These are phyloP conservation scores for Chirona hameri DNA, from an alignment of 2,888 invertebrate genomes.

Conservation along the genomic window DNA sequence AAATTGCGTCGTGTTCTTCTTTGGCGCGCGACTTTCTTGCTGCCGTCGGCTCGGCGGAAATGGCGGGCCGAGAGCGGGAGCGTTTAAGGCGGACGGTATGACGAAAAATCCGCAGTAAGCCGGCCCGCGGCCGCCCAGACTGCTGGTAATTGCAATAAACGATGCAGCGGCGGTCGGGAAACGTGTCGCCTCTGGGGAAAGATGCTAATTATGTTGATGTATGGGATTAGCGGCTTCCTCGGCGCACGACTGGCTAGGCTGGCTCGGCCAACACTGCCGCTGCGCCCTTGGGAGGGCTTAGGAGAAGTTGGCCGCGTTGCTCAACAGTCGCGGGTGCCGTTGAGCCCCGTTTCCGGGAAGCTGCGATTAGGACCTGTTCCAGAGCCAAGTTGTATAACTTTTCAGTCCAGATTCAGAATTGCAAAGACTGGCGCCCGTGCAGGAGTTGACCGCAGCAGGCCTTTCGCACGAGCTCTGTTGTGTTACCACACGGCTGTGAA, in stretches of 20 bases:
- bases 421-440: background rate
- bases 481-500: background rate
- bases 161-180: background rate
- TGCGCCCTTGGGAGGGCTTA: background rate
- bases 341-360: background rate
- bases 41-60: background rate
- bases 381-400: background rate
- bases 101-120: background rate
- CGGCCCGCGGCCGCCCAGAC: background rate
- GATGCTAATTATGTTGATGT: conserved; percentile 5
- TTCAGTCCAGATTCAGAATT: background rate
- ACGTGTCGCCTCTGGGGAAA: background rate
- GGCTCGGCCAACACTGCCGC: background rate
- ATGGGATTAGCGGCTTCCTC: background rate
- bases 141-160: background rate
- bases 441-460: background rate
- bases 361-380: background rate
- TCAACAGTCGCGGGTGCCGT: background rate
- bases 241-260: background rate
- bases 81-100: background rate
- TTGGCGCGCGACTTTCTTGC: background rate
- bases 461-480: background rate
- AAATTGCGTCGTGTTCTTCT: background rate
- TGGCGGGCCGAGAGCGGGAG: background rate
- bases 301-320: background rate